Evolutionary conservation across 2,888 invertebrate genomes (phyloP).

Genomic region (Conus canariensis): DNA sequence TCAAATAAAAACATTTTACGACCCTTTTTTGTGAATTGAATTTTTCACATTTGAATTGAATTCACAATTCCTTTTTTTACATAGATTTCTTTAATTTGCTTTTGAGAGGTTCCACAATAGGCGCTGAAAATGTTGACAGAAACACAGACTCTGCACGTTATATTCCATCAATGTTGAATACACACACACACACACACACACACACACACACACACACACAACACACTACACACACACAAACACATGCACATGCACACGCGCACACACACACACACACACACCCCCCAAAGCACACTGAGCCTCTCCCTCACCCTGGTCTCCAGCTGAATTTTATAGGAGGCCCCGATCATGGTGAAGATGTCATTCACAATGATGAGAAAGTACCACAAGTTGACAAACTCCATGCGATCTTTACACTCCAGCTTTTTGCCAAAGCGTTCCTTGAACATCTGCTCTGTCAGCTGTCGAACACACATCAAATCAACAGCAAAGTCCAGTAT

Average conservation of each 20-base stretch:
- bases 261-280: background rate
- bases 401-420: constrained; percentile 88
- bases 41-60: too few species aligned
- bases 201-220: background rate
- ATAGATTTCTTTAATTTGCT: too few species aligned
- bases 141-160: too few species aligned
- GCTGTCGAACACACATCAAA: constrained; percentile 70
- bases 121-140: too few species aligned
- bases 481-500: too few species aligned
- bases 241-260: too few species aligned
- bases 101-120: too few species aligned
- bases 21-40: too few species aligned
- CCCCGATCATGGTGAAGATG: constrained; percentile 94
- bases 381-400: constrained; percentile 98
- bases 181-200: too few species aligned
- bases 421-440: constrained; percentile 86
- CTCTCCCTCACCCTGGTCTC: constrained; percentile 85
- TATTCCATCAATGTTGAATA: too few species aligned
- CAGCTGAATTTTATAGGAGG: constrained; percentile 95
- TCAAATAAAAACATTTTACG: too few species aligned
- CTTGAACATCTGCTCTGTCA: constrained; percentile 82
- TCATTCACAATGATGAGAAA: constrained; percentile 99
- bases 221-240: background rate
- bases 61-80: too few species aligned
- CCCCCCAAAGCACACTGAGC: background rate